A percentile compares a stretch with the other conserved stretches of the same genome.
Conservation (phyloP, 2,113 vertebrate genomes). For the Onychorhynchus coronatus region DNA sequence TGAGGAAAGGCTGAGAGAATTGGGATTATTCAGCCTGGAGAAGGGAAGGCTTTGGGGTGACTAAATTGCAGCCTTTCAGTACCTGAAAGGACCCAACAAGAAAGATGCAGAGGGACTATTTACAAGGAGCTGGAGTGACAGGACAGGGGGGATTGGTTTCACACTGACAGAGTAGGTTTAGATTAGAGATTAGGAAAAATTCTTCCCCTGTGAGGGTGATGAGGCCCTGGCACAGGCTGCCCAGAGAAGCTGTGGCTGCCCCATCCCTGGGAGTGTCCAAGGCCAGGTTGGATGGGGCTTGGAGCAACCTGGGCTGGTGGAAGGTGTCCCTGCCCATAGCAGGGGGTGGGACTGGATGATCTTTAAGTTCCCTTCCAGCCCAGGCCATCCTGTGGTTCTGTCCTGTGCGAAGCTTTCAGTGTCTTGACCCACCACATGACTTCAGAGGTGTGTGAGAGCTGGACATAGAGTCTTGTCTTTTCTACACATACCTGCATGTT, state of each 20-base stretch:
- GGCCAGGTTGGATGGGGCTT: rapidly evolving
- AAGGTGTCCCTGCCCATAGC: neutral
- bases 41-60: neutral
- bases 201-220: rapidly evolving
- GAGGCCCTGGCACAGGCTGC: neutral
- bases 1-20: neutral
- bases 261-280: neutral
- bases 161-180: neutral
- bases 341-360: neutral
- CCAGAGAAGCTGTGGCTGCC: neutral
- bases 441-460: neutral
- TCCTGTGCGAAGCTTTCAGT: neutral
- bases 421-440: neutral
- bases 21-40: neutral
- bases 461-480: neutral
- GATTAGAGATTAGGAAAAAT: no score
- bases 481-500: rapidly evolving
- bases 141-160: neutral
- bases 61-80: neutral
- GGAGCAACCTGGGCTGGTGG: neutral
- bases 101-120: neutral
- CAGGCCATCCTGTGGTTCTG: neutral
- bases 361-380: neutral
- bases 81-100: neutral
- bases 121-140: neutral